A percentile compares a stretch with the other conserved stretches of the same genome.
These are phyloP conservation scores for Pantherophis vulpinus DNA, from an alignment of 2,797 vertebrate species.

Conservation along the genomic window DNA sequence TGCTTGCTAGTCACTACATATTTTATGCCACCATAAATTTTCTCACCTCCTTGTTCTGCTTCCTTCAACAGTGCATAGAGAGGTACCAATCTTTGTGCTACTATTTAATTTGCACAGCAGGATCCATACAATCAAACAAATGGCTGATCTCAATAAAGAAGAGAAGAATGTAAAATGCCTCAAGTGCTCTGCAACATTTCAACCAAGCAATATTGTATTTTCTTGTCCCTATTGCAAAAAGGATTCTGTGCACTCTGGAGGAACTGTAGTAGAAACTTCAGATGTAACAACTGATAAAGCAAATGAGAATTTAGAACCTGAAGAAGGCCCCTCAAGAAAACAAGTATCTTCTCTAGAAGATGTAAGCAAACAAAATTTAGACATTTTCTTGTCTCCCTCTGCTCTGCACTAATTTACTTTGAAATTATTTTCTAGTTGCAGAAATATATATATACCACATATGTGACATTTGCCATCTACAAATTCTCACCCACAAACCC, in stretches of 20 bases:
- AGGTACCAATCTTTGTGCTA: slow-evolving; percentile 29
- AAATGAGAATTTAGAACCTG: not conserved
- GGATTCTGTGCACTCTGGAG: not conserved
- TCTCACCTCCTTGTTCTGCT: slow-evolving; percentile 43
- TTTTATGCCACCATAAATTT: slow-evolving; percentile 5
- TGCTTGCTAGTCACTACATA: slow-evolving; percentile 25
- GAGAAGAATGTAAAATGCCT: slow-evolving; percentile 32
- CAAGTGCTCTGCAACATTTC: not conserved
- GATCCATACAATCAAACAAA: slow-evolving; percentile 35
- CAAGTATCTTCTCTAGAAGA: not conserved
- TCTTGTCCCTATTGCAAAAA: slow-evolving; percentile 18
- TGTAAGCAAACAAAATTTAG: slow-evolving; percentile 33
- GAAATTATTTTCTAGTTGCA: not conserved
- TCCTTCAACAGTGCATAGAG: slow-evolving; percentile 44
- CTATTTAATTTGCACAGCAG: slow-evolving; percentile 37
- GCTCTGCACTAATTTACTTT: not conserved
- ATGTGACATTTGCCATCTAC: not conserved
- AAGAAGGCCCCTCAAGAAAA: slow-evolving; percentile 28
- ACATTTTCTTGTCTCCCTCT: not conserved
- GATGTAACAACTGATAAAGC: slow-evolving; percentile 15
- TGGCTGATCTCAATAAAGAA: slow-evolving; percentile 44
- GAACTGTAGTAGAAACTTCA: slow-evolving; percentile 35
- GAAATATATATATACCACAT: not conserved
- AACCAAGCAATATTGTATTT: not conserved
- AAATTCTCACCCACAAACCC: not conserved